phyloP scores from a whole-genome alignment of 2,797 vertebrate genomes.

The Lithobates pipiens region DNA sequence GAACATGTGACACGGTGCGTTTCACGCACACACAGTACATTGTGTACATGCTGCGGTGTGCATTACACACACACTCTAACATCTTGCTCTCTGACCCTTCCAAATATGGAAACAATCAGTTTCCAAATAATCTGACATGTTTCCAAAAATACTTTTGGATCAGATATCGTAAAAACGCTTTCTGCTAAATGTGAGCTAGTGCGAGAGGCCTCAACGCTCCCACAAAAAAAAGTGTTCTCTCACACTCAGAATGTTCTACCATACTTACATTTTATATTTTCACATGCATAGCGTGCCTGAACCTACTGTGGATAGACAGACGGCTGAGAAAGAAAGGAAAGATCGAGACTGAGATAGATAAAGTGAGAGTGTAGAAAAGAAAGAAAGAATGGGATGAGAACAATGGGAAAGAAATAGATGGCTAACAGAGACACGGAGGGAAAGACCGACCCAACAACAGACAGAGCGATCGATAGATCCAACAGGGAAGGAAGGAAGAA shows the following conservation, averaged over 20 bases:
- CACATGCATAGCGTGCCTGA: neutral
- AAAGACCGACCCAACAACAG: too few relatives aligned
- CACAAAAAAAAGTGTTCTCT: conserved; percentile 18
- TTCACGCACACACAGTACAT: conserved; percentile 20
- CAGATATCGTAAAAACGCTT: conserved; percentile 56
- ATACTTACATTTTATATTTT: neutral
- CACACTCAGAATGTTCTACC: neutral
- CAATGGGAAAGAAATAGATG: too few relatives aligned
- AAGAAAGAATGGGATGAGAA: too few relatives aligned
- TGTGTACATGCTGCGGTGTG: conserved; percentile 11
- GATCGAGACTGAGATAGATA: too few relatives aligned
- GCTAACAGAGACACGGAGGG: too few relatives aligned
- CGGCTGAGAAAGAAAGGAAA: neutral
- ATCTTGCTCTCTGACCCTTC: conserved; percentile 55
- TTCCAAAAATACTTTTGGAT: conserved; percentile 61
- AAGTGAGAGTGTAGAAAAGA: too few relatives aligned
- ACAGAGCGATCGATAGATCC: too few relatives aligned
- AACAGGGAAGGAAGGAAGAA: too few relatives aligned
- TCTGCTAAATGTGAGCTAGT: conserved; percentile 35
- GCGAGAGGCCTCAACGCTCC: conserved; percentile 15
- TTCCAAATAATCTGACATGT: conserved; percentile 57
- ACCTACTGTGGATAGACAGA: neutral
- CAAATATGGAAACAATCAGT: conserved; percentile 62
- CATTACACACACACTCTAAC: conserved; percentile 36
- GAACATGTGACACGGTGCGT: neutral